These are phyloP conservation scores for Papilio dardanus DNA, from an alignment of 1,140 invertebrate genomes.

Conservation along the genomic window DNA sequence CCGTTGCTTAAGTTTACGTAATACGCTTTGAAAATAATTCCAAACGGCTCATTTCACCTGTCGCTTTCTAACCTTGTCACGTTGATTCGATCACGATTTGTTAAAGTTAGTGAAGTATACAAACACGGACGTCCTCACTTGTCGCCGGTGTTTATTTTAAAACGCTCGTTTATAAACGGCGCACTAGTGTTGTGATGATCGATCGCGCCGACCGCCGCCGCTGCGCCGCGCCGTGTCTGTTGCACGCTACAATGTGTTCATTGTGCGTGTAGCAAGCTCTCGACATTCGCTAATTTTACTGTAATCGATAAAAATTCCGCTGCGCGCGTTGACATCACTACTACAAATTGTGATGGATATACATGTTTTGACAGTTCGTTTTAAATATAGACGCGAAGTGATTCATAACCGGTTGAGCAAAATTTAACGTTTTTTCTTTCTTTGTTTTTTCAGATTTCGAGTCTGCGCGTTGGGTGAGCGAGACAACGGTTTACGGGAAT, in stretches of 20 bases:
- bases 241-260: slow-evolving; percentile 60
- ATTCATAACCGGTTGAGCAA: slow-evolving; percentile 38
- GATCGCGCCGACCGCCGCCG: slow-evolving; percentile 60
- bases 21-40: slow-evolving; percentile 45
- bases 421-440: slow-evolving; percentile 43
- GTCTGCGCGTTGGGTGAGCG: background rate
- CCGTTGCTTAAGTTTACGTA: slow-evolving; percentile 45
- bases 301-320: slow-evolving; percentile 65
- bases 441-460: slow-evolving; percentile 49
- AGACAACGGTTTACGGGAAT: background rate
- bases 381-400: slow-evolving; percentile 39
- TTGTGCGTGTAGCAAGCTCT: slow-evolving; percentile 53
- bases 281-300: slow-evolving; percentile 49
- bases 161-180: slow-evolving; percentile 54
- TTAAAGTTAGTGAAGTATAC: slow-evolving; percentile 48
- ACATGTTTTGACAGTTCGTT: slow-evolving; percentile 47
- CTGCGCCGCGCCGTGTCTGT: slow-evolving; percentile 50
- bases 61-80: slow-evolving; percentile 56
- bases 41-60: slow-evolving; percentile 48
- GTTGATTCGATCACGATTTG: slow-evolving; percentile 47
- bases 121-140: slow-evolving; percentile 67
- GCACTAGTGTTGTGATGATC: slow-evolving; percentile 68
- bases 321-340: slow-evolving; percentile 59
- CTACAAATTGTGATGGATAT: slow-evolving; percentile 68
- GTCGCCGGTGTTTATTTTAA: slow-evolving; percentile 66